A percentile compares a stretch with the other conserved stretches of the same genome.
Conservation (phyloP, 1,140 invertebrate species). For the Platorchestia sp. region DNA sequence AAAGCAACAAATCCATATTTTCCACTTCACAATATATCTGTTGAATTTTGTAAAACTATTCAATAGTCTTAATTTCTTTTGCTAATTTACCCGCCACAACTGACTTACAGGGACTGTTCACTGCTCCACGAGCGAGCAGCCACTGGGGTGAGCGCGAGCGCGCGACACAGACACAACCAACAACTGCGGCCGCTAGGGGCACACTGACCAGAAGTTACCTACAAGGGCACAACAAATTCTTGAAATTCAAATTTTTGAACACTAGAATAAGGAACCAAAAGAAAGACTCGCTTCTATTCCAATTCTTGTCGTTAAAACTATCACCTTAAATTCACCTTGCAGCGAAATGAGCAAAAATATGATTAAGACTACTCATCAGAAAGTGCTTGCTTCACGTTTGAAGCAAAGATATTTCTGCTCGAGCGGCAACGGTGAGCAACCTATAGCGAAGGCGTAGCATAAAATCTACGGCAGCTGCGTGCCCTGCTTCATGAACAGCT, state of each 20-base stretch:
- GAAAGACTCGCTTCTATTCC: not conserved
- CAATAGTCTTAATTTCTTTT: too few relatives aligned
- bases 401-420: not conserved
- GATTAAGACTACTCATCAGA: not conserved
- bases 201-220: not conserved
- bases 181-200: not conserved
- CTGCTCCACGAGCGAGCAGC: not conserved
- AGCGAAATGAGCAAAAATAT: not conserved
- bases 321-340: not conserved
- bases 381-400: not conserved
- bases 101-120: too few relatives aligned
- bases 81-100: too few relatives aligned
- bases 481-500: not conserved
- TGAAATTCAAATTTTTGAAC: not conserved
- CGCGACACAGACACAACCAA: not conserved
- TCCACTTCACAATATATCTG: too few relatives aligned
- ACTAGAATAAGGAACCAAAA: not conserved
- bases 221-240: not conserved
- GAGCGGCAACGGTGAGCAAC: not conserved
- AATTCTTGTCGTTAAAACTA: not conserved
- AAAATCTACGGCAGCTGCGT: conserved; percentile 37
- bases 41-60: too few relatives aligned
- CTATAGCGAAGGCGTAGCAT: not conserved
- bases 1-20: too few relatives aligned
- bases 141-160: not conserved